Base-by-base conservation (phyloP, 2,113 vertebrate species). In the Elachura formosa region DNA sequence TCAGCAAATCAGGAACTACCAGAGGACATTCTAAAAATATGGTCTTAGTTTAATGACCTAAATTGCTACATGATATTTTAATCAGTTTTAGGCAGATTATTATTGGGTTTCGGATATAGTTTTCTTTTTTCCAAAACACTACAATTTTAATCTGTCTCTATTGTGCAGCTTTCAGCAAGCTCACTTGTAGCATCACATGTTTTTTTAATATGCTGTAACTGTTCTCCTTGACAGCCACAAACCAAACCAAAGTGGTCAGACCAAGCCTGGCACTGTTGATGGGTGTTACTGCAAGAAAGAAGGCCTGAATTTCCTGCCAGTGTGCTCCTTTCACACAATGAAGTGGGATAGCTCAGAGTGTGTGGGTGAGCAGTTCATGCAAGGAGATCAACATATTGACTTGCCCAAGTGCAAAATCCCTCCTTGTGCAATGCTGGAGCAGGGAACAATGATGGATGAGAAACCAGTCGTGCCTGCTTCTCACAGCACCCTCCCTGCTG, bases 331-430 rank as follows among this genome's bases (percentile, higher is more conserved):
- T 64, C 89, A 80, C 94, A 71, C 86, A 66, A n/a, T 11, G 19
- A 52, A 72, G 36, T 17, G 41, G 86, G 89, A 62, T 33, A 73
- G 90, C 52, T 56, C 80, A 67, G 40, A 58, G 61, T 0, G 28
- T 67, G 90, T 89, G 93, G 73, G 88, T 86, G 88, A 95, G 71
- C 46, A 80, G 86, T 26, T 93, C 73, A 26, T 11, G 80, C 62
- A 81, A 92, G 85, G 67, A 86, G 58, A 93, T 84, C 83, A 84
- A 48, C 64, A 55, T 4, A 48, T 6, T 4, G 76, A 28, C 86
- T 92, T 90, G 83, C 94, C 66, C 68, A 86, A 93, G 94, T 55
- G 84, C 78, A 94, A 94, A 94, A 94, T 33, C 74, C 6, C 69
- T 84, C 89, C 86, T 95, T 84, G 68, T 90, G 96, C 79, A 96